Percentiles rank a stretch among this genome's conserved stretches.
Evolutionary conservation across 1,140 invertebrate species (phyloP).

Genomic region (Neotoxoptera formosana): DNA sequence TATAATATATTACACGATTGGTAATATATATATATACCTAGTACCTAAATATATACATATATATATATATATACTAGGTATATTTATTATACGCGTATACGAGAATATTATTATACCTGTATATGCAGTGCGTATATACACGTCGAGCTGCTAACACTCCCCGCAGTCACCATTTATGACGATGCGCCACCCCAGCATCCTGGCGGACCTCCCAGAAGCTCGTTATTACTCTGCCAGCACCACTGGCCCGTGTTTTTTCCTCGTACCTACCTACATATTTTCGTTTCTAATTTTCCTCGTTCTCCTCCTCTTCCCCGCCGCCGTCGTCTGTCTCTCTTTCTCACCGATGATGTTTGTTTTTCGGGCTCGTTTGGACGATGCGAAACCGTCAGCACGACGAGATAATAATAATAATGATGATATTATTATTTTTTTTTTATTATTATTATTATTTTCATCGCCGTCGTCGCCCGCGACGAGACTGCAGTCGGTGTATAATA

Average conservation of each 20-base stretch:
- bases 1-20: conserved; percentile 49
- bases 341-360: conserved; percentile 50
- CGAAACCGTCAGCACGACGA: conserved; percentile 42
- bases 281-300: conserved; percentile 7
- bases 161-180: conserved; percentile 56
- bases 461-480: not conserved
- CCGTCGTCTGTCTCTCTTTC: too few relatives aligned
- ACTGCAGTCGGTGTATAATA: not conserved
- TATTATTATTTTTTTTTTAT: not conserved
- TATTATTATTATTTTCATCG: conserved; percentile 22
- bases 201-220: conserved; percentile 56
- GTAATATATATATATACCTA: not conserved
- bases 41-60: too few relatives aligned
- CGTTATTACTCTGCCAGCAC: conserved; percentile 33
- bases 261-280: not conserved
- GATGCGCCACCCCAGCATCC: conserved; percentile 25
- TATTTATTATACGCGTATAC: not conserved
- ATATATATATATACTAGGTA: not conserved
- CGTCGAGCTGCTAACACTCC: conserved; percentile 42
- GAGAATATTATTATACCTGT: not conserved
- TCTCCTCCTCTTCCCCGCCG: not conserved
- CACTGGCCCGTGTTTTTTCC: not conserved
- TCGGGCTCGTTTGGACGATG: conserved; percentile 51
- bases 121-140: not conserved
- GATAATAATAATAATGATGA: conserved; percentile 36